Percentiles rank a stretch among this genome's conserved stretches.
Conservation (phyloP, 2,888 invertebrate genomes). For the Tetheella fluctuosa region DNA sequence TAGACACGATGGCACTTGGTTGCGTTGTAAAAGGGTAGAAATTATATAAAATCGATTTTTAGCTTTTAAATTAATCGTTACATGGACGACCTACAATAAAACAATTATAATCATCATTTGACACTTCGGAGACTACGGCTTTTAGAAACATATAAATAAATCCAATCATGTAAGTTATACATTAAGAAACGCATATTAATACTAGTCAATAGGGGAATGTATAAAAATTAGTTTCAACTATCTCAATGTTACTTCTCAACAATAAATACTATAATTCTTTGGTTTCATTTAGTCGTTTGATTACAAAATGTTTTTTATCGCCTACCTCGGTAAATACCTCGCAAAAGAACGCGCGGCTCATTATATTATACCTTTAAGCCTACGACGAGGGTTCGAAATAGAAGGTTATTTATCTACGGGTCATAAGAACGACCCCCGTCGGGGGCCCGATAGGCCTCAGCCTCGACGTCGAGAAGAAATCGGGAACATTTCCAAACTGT, state of each 20-base stretch:
- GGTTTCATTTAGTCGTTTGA: conserved; percentile 78
- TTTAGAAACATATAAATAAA: conserved; percentile 28
- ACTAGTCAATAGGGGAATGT: conserved; percentile 57
- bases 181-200: background rate
- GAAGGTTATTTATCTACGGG: background rate
- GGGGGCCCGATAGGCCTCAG: too few relatives aligned
- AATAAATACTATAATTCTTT: conserved; percentile 83
- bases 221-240: conserved; percentile 76
- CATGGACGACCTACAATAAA: conserved; percentile 22
- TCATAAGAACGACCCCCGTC: conserved; percentile 24
- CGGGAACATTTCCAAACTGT: too few relatives aligned
- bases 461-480: too few relatives aligned
- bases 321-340: conserved; percentile 31
- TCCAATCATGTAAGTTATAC: background rate
- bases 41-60: conserved; percentile 49
- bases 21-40: conserved; percentile 69
- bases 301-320: conserved; percentile 52
- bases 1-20: conserved; percentile 82
- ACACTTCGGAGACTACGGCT: conserved; percentile 52
- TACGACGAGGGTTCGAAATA: background rate
- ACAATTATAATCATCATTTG: conserved; percentile 37
- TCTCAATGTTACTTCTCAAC: conserved; percentile 73
- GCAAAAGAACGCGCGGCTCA: conserved; percentile 26
- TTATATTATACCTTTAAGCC: background rate
- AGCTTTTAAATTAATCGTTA: conserved; percentile 45